A percentile compares a stretch with the other conserved stretches of the same genome.
Conservation (phyloP, 2,888 invertebrate species). For the Ormyrus nitidulus region DNA sequence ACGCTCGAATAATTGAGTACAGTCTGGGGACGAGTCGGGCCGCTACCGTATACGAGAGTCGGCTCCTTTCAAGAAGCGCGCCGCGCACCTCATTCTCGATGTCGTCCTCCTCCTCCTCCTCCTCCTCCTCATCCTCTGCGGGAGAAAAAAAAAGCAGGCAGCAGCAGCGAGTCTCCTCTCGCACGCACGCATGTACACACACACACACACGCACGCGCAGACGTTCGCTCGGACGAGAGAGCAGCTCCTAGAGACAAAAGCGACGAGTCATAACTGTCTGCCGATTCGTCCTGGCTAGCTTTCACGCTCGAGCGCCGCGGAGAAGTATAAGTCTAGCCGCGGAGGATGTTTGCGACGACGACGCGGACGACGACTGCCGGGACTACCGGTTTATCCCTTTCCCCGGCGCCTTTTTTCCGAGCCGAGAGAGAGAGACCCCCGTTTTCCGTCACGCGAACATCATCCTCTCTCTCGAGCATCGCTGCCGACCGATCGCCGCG, state of each 20-base stretch:
- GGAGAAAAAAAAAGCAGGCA: background rate
- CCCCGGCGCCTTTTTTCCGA: too few relatives aligned
- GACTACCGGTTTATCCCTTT: conserved; percentile 8
- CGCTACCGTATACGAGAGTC: conserved; percentile 70
- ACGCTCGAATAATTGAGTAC: conserved; percentile 74
- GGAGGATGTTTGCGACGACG: background rate
- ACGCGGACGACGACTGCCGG: background rate
- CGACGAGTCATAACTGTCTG: conserved; percentile 17
- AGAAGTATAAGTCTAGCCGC: too few relatives aligned
- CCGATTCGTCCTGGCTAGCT: background rate
- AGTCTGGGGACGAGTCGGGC: conserved; percentile 62
- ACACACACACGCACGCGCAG: background rate
- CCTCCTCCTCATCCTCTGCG: background rate
- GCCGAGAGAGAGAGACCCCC: too few relatives aligned
- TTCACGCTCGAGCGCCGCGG: too few relatives aligned
- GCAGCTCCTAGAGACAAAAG: background rate
- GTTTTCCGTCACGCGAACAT: too few relatives aligned
- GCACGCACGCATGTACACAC: background rate
- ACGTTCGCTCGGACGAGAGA: background rate
- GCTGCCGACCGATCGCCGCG: too few relatives aligned
- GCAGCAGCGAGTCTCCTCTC: background rate
- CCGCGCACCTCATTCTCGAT: conserved; percentile 38
- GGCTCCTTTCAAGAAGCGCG: conserved; percentile 70
- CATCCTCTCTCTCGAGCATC: too few relatives aligned
- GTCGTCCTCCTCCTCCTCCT: conserved; percentile 48